Percentiles rank a stretch among this genome's conserved stretches.
Evolutionary conservation across 2,888 invertebrate species (phyloP).

Genomic region (Ganaspis brasiliensis): DNA sequence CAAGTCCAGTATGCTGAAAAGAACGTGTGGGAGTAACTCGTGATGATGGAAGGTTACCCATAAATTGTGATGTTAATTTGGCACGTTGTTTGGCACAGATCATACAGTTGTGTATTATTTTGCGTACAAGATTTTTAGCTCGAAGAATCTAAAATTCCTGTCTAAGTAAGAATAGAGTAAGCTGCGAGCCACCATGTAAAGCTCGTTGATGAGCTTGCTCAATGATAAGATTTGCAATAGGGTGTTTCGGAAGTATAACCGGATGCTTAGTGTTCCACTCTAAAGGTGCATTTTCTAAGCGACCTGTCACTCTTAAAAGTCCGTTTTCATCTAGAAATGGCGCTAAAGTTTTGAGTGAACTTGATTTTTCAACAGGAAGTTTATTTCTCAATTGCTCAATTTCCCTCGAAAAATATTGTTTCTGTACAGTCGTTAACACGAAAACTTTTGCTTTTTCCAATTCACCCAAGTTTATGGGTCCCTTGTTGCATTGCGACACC

Average conservation of each 20-base stretch:
- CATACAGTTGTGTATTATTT: constrained; percentile 43
- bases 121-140: constrained; percentile 14
- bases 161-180: background rate
- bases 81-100: constrained; percentile 44
- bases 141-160: constrained; percentile 41
- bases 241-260: constrained; percentile 46
- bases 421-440: too few species aligned
- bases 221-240: constrained; percentile 19
- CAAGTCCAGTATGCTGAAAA: constrained; percentile 52
- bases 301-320: constrained; percentile 47
- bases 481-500: too few species aligned
- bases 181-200: constrained; percentile 37
- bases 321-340: constrained; percentile 48
- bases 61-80: constrained; percentile 6
- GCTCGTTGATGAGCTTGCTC: constrained; percentile 17
- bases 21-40: constrained; percentile 29
- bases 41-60: constrained; percentile 23
- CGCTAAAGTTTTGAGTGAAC: background rate
- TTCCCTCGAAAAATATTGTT: too few species aligned
- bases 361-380: background rate
- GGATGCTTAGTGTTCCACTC: constrained; percentile 44
- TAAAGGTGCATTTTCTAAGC: constrained; percentile 28
- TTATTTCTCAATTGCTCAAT: too few species aligned
- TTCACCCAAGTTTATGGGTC: too few species aligned
- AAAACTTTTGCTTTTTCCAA: too few species aligned